Evolutionary conservation across 2,888 invertebrate genomes (phyloP).

Genomic region (Lottia scabra): DNA sequence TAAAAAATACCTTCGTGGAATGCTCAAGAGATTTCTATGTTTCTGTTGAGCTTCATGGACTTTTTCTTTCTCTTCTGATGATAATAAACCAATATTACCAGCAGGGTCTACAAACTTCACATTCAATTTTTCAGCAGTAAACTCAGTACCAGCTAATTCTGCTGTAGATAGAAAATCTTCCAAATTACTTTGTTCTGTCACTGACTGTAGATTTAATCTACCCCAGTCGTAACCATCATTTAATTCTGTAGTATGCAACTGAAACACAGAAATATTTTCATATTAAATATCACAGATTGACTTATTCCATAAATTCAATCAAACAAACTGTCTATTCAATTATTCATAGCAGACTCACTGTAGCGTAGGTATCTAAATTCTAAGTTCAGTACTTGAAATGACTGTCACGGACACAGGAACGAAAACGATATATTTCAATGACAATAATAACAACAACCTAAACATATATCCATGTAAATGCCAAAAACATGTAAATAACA

Average conservation of each 20-base stretch:
- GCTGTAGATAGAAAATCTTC: slow-evolving; percentile 97
- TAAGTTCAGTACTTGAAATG: no score
- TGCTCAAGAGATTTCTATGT: slow-evolving; percentile 76
- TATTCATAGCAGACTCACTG: no score
- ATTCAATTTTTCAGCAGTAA: slow-evolving; percentile 86
- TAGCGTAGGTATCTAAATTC: no score
- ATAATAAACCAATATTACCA: slow-evolving; percentile 73
- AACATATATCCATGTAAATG: no score
- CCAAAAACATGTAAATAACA: no score
- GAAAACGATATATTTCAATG: no score
- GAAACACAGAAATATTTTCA: slow-evolving; percentile 28
- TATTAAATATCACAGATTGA: no score
- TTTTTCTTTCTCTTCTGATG: slow-evolving; percentile 72
- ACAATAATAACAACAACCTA: no score
- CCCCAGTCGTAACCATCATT: slow-evolving; percentile 94
- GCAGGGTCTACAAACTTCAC: slow-evolving; percentile 79
- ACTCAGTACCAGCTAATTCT: slow-evolving; percentile 93
- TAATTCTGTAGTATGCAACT: slow-evolving; percentile 88
- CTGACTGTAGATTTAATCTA: slow-evolving; percentile 86
- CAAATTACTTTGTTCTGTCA: slow-evolving; percentile 95
- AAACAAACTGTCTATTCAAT: no score
- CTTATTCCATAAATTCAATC: no score
- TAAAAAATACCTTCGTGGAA: slow-evolving; percentile 79
- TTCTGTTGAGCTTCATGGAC: slow-evolving; percentile 58
- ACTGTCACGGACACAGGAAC: no score